Evolutionary conservation across 2,113 vertebrate species (phyloP).

Genomic region (Dendropsophus ebraccatus): DNA sequence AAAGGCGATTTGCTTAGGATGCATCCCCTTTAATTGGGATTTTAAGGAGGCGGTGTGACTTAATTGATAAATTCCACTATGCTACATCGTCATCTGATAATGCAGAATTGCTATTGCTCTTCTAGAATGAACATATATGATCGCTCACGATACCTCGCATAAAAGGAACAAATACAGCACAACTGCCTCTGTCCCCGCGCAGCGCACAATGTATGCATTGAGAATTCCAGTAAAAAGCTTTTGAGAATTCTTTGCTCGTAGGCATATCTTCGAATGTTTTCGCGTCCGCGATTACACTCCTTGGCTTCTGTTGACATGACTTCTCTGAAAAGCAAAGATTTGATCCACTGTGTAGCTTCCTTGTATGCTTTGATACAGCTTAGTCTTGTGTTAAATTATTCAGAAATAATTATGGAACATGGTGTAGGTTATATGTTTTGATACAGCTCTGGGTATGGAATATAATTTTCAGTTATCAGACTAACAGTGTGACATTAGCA

Average conservation of each 20-base stretch:
- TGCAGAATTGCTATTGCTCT: neutral
- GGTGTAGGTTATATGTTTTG: constrained; percentile 56
- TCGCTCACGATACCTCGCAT: neutral
- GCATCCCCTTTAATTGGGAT: neutral
- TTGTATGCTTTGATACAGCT: constrained; percentile 50
- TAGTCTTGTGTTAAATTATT: constrained; percentile 59
- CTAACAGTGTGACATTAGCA: constrained; percentile 56
- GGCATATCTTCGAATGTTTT: constrained; percentile 15
- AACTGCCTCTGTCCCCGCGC: neutral
- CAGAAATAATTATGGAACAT: constrained; percentile 58
- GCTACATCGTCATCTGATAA: neutral
- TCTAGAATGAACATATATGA: neutral
- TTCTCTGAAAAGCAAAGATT: constrained; percentile 36
- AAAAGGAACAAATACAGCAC: neutral
- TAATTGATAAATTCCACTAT: neutral
- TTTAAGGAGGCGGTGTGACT: no score
- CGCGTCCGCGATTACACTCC: constrained; percentile 15
- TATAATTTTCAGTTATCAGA: constrained; percentile 57
- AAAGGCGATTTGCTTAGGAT: no score
- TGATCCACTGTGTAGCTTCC: constrained; percentile 41
- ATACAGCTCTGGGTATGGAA: constrained; percentile 55
- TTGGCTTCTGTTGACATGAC: constrained; percentile 41
- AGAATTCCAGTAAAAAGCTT: neutral
- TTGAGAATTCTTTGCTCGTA: neutral
- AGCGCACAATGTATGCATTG: neutral